Percentiles rank a stretch among this genome's conserved stretches.
Evolutionary conservation across 92 coral and sea anemone species (phyloP).

Genomic region (Chrysogorgia sp.): DNA sequence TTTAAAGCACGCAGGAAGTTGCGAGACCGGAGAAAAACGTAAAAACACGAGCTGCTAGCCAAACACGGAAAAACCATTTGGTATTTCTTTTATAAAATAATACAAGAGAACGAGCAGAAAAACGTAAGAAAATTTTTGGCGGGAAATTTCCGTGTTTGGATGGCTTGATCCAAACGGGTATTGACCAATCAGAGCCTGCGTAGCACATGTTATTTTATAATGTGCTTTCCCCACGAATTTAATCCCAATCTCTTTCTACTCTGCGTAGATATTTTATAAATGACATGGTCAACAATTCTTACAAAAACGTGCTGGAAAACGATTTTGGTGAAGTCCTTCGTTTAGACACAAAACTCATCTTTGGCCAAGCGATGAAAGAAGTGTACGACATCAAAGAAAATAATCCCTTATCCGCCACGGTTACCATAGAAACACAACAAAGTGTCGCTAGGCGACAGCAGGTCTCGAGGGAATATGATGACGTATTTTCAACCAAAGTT

Average conservation of each 20-base stretch:
- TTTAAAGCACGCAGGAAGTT: too few relatives aligned
- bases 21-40: too few relatives aligned
- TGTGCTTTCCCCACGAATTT: background rate
- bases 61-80: too few relatives aligned
- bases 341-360: slow-evolving; percentile 59
- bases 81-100: too few relatives aligned
- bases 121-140: too few relatives aligned
- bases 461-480: background rate
- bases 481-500: slow-evolving; percentile 59
- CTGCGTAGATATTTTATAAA: slow-evolving; percentile 49
- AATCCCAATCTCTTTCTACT: background rate
- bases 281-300: slow-evolving; percentile 37
- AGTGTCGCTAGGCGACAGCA: slow-evolving; percentile 27
- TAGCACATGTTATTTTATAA: too few relatives aligned
- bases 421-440: slow-evolving; percentile 48
- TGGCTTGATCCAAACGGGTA: too few relatives aligned
- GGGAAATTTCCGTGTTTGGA: too few relatives aligned
- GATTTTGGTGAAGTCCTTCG: slow-evolving; percentile 59
- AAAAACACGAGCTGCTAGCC: too few relatives aligned
- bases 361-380: slow-evolving; percentile 52
- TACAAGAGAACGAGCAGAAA: too few relatives aligned
- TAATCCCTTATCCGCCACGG: slow-evolving; percentile 59
- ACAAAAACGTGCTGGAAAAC: slow-evolving; percentile 42
- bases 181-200: too few relatives aligned
- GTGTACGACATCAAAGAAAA: slow-evolving; percentile 59